These are phyloP conservation scores for Tragelaphus strepsiceros DNA, from an alignment of 2,113 vertebrate genomes.

Conservation along the genomic window DNA sequence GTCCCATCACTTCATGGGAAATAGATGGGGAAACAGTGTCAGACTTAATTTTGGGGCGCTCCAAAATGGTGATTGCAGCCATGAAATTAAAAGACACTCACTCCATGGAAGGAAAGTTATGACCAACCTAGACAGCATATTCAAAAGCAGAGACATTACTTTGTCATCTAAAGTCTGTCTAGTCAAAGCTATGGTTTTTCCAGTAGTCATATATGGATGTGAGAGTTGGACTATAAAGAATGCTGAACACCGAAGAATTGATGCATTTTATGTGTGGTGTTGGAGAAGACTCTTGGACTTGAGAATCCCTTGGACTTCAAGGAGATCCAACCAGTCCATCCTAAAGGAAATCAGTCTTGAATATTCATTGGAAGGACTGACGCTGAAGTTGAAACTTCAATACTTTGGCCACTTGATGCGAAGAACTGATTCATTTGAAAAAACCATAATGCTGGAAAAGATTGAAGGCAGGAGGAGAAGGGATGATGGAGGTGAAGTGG, in stretches of 20 bases:
- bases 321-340: neutral
- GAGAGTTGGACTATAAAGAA: neutral
- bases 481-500: rapidly evolving
- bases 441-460: neutral
- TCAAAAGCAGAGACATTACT: neutral
- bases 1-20: neutral
- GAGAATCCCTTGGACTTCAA: neutral
- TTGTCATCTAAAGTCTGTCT: neutral
- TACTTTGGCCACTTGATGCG: rapidly evolving
- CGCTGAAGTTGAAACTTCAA: neutral
- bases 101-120: neutral
- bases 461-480: neutral
- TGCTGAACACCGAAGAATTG: rapidly evolving
- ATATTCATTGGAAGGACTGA: neutral
- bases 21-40: neutral
- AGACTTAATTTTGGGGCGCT: neutral
- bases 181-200: neutral
- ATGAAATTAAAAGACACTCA: neutral
- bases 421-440: neutral
- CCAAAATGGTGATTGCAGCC: neutral
- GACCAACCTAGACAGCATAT: neutral
- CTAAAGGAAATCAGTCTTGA: neutral
- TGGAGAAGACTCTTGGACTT: neutral
- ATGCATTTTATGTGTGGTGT: neutral
- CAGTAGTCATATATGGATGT: neutral